Base-by-base conservation (phyloP, 23 tunicate genomes). In the Corella eumyota region DNA sequence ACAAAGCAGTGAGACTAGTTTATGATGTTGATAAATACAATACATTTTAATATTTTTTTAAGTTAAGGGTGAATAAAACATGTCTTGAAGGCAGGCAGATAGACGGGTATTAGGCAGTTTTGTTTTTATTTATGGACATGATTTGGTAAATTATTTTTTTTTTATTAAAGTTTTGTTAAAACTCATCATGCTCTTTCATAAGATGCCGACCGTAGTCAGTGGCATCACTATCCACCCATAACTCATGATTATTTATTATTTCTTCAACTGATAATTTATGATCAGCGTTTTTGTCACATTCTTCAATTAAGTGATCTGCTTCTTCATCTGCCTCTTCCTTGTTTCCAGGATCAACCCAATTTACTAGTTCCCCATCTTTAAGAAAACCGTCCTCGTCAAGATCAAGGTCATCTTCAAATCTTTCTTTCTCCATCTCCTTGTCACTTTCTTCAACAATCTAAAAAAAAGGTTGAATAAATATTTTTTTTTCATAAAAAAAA, bases 161-260 rank as follows among this genome's bases (percentile, higher is more conserved):
- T n/a, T n/a, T n/a, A n/a, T n/a, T n/a, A n/a, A n/a, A n/a, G n/a
- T n/a, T n/a, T n/a, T n/a, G 11, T 68, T 65, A 91, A 62, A 91
- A 74, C 60, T 91, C 98, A 50, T 91, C 98, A 38, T 91, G 92
- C 13, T 81, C 34, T 11, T 26, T 22, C 45, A 84, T 47, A 27
- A 75, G 64, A 25, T 91, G 80, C 37, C 73, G 56, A 0, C 98
- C 98, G 53, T 81, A 91, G 50, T 91, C 87, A 28, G 98, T 91
- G 30, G 92, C 98, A 64, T 91, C 98, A 25, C 78, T 66, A 15
- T 91, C 98, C 30, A 91, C 85, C 92, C 92, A 91, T n/a, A 75
- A 27, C 2, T 67, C 66, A 34, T 81, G 79, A 32, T 81, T 81
- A 32, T 65, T 32, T 2, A 91, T 3, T 32, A 91, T 81, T 62